Evolutionary conservation across 2,888 invertebrate species (phyloP).

Genomic region (Campoletis raptor): DNA sequence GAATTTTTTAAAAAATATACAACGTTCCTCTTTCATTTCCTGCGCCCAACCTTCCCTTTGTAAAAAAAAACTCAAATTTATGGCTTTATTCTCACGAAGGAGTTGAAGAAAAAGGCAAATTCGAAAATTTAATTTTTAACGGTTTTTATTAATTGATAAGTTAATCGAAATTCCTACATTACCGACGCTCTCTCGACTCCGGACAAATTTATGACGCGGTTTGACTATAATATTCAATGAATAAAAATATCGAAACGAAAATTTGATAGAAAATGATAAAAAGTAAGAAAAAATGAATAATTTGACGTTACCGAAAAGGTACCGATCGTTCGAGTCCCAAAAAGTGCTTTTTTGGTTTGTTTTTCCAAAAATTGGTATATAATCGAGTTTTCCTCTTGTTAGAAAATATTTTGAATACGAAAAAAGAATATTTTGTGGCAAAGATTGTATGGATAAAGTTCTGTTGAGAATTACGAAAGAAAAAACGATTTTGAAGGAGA

Average conservation of each 20-base stretch:
- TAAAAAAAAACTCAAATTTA: background rate
- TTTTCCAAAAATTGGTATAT: background rate
- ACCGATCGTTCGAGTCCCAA: background rate
- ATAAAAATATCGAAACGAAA: background rate
- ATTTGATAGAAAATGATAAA: background rate
- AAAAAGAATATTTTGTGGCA: background rate
- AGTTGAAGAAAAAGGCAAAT: background rate
- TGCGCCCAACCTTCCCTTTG: too few relatives aligned
- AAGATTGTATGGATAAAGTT: background rate
- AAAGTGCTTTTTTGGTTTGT: background rate
- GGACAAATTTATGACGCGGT: background rate
- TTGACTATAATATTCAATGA: background rate
- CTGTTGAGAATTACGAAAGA: background rate
- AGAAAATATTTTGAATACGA: background rate
- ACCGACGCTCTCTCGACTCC: background rate
- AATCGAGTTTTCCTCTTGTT: background rate
- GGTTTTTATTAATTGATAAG: background rate
- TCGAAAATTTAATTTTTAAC: background rate
- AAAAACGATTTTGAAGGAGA: background rate
- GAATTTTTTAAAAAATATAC: conserved; percentile 6
- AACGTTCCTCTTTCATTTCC: too few relatives aligned
- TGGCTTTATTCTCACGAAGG: background rate
- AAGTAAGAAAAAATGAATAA: background rate
- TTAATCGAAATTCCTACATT: background rate
- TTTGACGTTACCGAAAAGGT: background rate